Evolutionary conservation across 2,113 vertebrate species (phyloP).

Genomic region (Pleuronectes platessa): DNA sequence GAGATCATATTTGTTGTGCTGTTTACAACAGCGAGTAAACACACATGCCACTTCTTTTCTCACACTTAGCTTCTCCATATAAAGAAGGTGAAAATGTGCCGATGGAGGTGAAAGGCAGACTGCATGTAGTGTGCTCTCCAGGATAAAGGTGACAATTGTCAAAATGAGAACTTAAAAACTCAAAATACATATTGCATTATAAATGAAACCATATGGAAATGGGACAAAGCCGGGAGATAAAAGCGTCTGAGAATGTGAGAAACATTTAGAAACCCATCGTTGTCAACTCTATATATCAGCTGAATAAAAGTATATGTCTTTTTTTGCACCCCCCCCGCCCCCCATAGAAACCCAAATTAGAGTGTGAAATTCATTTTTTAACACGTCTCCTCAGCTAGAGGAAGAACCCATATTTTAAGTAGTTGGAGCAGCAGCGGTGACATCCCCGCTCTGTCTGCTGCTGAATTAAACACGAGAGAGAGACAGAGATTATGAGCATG

Average conservation of each 20-base stretch:
- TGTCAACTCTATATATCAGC: not conserved
- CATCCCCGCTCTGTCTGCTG: conserved; percentile 3
- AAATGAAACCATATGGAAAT: not conserved
- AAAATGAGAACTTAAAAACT: not conserved
- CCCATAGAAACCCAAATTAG: not conserved
- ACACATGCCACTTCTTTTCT: not conserved
- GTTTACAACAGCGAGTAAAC: not conserved
- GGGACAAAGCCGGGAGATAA: conserved; percentile 1
- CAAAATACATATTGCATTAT: not conserved
- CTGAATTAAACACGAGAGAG: conserved; percentile 11
- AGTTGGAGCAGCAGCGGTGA: not conserved
- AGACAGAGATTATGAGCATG: not conserved
- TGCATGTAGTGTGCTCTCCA: not conserved
- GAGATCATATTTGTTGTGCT: not conserved
- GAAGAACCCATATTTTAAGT: conserved; percentile 11
- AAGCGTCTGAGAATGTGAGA: not conserved
- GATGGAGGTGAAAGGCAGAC: not conserved
- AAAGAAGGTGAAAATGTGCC: not conserved
- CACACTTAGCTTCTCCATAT: not conserved
- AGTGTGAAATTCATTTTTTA: not conserved
- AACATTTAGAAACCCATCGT: not conserved
- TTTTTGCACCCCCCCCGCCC: too few species aligned
- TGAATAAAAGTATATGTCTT: not conserved
- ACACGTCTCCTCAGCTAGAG: not conserved
- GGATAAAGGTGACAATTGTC: not conserved